Conservation (phyloP, 2,113 vertebrate species). For the Sebastes fasciatus region DNA sequence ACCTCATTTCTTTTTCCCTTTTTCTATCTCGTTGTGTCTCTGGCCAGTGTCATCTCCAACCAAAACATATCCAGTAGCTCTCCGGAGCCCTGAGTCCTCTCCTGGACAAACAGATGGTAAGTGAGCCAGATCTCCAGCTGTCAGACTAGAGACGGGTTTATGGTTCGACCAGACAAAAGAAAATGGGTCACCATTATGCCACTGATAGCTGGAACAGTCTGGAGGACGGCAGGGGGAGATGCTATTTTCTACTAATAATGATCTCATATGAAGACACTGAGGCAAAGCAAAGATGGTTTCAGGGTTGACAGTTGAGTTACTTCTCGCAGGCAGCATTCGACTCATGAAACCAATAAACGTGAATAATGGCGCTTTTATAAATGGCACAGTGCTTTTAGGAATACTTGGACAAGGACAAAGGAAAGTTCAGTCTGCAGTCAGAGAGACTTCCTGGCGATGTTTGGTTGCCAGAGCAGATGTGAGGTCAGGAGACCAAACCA, state of each 20-base stretch:
- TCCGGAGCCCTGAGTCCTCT: slow-evolving; percentile 4
- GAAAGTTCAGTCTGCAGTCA: slow-evolving; percentile 40
- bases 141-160: slow-evolving; percentile 32
- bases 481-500: slow-evolving; percentile 66
- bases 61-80: slow-evolving; percentile 61
- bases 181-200: slow-evolving; percentile 21
- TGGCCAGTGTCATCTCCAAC: slow-evolving; percentile 55
- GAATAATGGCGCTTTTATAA: slow-evolving; percentile 5
- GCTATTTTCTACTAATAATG: slow-evolving; percentile 42
- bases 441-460: slow-evolving; percentile 35
- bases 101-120: slow-evolving; percentile 64
- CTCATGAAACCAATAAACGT: not conserved
- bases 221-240: slow-evolving; percentile 23
- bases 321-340: not conserved
- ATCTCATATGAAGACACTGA: slow-evolving; percentile 46
- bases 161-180: slow-evolving; percentile 7
- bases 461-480: slow-evolving; percentile 56
- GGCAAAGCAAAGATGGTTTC: slow-evolving; percentile 29
- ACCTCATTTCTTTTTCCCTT: slow-evolving; percentile 18
- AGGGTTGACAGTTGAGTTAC: not conserved
- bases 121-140: slow-evolving; percentile 57
- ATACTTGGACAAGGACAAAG: slow-evolving; percentile 28
- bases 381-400: slow-evolving; percentile 10
- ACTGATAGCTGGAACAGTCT: slow-evolving; percentile 57
- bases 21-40: slow-evolving; percentile 43